Evolutionary conservation across 2,888 invertebrate genomes (phyloP).

Genomic region (Chorisops tibialis): DNA sequence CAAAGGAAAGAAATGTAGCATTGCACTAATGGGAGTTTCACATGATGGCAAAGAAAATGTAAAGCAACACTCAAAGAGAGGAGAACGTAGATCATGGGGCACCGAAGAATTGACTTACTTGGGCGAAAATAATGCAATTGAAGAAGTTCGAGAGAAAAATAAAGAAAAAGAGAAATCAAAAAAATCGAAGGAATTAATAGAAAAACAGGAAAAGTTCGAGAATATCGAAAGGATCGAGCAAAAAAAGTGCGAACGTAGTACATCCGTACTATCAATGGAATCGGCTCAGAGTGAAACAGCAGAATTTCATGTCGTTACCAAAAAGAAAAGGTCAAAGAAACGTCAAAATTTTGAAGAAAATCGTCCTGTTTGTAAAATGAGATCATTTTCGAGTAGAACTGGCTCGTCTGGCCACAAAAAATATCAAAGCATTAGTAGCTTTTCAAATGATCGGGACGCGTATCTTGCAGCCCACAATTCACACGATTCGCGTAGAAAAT

Average conservation of each 20-base stretch:
- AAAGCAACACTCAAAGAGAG: slow-evolving; percentile 34
- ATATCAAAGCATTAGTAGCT: slow-evolving; percentile 35
- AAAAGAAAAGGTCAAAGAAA: slow-evolving; percentile 76
- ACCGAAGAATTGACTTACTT: slow-evolving; percentile 60
- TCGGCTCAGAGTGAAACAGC: slow-evolving; percentile 56
- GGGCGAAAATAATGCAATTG: slow-evolving; percentile 41
- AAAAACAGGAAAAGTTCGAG: slow-evolving; percentile 24
- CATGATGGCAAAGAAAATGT: slow-evolving; percentile 43
- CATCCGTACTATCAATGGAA: slow-evolving; percentile 38
- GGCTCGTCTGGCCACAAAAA: slow-evolving; percentile 23
- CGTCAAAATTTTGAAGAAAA: slow-evolving; percentile 47
- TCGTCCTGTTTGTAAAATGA: slow-evolving; percentile 1
- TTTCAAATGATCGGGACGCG: slow-evolving; percentile 38
- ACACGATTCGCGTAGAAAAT: slow-evolving; percentile 58
- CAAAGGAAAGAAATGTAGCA: slow-evolving; percentile 38
- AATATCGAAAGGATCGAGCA: not conserved
- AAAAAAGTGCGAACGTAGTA: slow-evolving; percentile 28
- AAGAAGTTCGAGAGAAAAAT: slow-evolving; percentile 36
- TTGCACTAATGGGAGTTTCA: slow-evolving; percentile 22
- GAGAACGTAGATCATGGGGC: slow-evolving; percentile 65
- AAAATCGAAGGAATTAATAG: slow-evolving; percentile 23
- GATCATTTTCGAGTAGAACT: not conserved
- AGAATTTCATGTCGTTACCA: slow-evolving; percentile 80
- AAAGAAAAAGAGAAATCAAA: slow-evolving; percentile 38
- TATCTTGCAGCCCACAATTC: slow-evolving; percentile 39